Base-by-base conservation (phyloP, 2,888 invertebrate species). In the Diplazon laetatorius region DNA sequence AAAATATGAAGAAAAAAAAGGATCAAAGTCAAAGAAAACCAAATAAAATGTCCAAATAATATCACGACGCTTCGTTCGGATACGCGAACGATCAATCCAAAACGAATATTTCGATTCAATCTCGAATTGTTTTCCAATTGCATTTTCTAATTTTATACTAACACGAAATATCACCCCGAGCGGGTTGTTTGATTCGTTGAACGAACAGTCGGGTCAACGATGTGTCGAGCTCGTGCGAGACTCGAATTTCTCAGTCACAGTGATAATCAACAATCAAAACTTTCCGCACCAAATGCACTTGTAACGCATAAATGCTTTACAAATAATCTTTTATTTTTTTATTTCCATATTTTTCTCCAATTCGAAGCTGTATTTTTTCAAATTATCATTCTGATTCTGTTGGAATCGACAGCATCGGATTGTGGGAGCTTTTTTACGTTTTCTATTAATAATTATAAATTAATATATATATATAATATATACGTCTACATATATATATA, bases 401-500 rank as follows among this genome's bases (percentile, higher is more conserved):
- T 10, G 8, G 4, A 20, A 10, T 46, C n/a, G 52, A 22, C 8
- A 25, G n/a, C 30, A 50, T 52, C 44, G 39, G 12, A 62, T 71
- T 6, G n/a, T 30, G 52, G n/a, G 52, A 25, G 20, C 57, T 37
- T 69, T 55, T 69, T 48, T 42, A 35, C 57, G 50, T 48, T 48
- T 35, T 50, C 35, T 44, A 57, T 16, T 30, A 48, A 37, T n/a
- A 55, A 57, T 55, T 37, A 42, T 16, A 46, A 3, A 44, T 46
- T 25, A 5, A 39, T 50, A 59, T 55, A 66, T 12, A 65, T 59
- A 55, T 50, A 37, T 6, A 60, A 65, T 59, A 55, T 50, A 37
- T 6, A 60, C n/a, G n/a, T n/a, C n/a, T n/a, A n/a, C n/a, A 48
- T 6, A 35, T n/a, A 60, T 66, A 72, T 50, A 65, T 59, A 55